Evolutionary conservation across 2,888 invertebrate species (phyloP).

Genomic region (Pseudococcus longispinus): DNA sequence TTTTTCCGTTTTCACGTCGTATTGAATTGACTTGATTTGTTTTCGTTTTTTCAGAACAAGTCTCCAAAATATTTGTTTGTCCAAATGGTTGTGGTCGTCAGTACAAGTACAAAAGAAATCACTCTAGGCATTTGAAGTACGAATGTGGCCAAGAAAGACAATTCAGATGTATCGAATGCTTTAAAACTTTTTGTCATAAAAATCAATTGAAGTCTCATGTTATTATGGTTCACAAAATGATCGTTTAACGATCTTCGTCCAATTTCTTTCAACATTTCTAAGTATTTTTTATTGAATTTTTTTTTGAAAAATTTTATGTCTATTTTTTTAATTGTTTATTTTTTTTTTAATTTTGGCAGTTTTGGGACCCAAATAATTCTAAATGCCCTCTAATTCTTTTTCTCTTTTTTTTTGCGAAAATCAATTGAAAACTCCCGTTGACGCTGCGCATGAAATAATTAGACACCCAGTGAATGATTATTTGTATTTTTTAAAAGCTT

Average conservation of each 20-base stretch:
- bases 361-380: no score
- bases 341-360: background rate
- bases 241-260: background rate
- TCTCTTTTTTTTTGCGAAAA: no score
- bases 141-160: constrained; percentile 64
- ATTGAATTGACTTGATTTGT: background rate
- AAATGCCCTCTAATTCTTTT: no score
- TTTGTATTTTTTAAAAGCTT: no score
- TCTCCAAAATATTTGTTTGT: background rate
- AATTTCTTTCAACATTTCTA: background rate
- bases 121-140: constrained; percentile 60
- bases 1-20: background rate
- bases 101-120: constrained; percentile 47
- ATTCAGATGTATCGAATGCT: constrained; percentile 64
- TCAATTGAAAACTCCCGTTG: no score
- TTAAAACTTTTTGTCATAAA: constrained; percentile 40
- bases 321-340: background rate
- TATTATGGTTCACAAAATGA: background rate
- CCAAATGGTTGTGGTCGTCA: constrained; percentile 53
- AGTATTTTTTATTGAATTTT: background rate
- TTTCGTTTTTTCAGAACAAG: background rate
- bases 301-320: background rate
- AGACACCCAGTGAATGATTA: no score
- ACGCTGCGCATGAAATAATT: no score
- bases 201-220: constrained; percentile 55